Evolutionary conservation across 2,113 vertebrate genomes (phyloP).

Genomic region (Puffinus mauretanicus): DNA sequence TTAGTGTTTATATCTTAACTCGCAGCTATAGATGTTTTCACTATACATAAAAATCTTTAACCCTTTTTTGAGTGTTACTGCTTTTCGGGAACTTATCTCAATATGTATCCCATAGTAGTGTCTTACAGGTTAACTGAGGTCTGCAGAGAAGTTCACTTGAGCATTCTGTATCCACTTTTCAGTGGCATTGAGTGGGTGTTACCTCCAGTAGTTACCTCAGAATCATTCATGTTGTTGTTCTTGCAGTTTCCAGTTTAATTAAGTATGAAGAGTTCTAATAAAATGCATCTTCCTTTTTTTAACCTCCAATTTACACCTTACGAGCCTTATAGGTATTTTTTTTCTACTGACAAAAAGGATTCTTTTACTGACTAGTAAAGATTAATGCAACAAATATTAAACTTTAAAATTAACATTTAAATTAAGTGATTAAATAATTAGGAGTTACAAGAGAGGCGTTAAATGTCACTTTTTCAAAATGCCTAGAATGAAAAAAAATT

Average conservation of each 20-base stretch:
- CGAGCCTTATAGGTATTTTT: neutral
- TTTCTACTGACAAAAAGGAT: neutral
- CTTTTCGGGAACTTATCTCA: neutral
- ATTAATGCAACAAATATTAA: neutral
- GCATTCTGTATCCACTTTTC: neutral
- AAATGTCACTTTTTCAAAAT: neutral
- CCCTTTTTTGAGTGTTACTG: neutral
- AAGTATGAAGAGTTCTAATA: neutral
- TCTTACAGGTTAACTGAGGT: neutral
- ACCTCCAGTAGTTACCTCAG: neutral
- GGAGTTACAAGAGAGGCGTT: neutral
- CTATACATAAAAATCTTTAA: neutral
- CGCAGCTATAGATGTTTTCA: neutral
- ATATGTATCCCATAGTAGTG: accelerated
- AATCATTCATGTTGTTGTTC: neutral
- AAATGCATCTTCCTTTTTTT: neutral
- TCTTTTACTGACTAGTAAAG: neutral
- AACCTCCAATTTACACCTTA: neutral
- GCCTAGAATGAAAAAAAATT: neutral
- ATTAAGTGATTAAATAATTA: neutral
- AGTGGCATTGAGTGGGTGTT: neutral
- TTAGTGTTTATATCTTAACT: neutral
- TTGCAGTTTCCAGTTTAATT: neutral
- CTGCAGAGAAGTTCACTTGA: neutral
- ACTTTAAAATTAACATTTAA: neutral